Evolutionary conservation across 1,140 invertebrate genomes (phyloP).

Genomic region (Notospermus geniculatus): DNA sequence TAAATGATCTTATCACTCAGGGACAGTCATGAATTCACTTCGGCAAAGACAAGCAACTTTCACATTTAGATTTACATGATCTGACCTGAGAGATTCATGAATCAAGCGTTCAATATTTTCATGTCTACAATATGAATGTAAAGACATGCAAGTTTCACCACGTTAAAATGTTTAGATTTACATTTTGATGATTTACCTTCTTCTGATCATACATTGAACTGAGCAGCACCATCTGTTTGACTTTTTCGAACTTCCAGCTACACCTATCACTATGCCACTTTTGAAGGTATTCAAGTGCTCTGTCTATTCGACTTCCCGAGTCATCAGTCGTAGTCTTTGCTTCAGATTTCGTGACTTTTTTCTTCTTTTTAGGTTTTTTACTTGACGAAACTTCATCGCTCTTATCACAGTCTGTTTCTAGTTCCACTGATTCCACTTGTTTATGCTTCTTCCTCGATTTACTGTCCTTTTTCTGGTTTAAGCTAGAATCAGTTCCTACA

Average conservation of each 20-base stretch:
- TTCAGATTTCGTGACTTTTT: background rate
- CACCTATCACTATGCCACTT: background rate
- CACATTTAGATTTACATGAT: too few species aligned
- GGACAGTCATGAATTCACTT: too few species aligned
- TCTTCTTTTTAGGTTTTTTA: background rate
- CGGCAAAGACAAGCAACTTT: too few species aligned
- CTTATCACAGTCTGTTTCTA: background rate
- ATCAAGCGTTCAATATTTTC: too few species aligned
- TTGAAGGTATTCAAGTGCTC: background rate
- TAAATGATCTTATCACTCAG: too few species aligned
- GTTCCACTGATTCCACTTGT: background rate
- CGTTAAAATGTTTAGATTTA: too few species aligned
- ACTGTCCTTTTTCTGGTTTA: background rate
- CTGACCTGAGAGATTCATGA: too few species aligned
- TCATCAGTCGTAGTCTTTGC: background rate
- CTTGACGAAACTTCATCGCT: background rate
- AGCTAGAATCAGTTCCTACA: background rate
- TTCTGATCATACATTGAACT: background rate
- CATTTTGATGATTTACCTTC: too few species aligned
- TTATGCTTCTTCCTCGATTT: slow-evolving; percentile 9
- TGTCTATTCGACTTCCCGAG: background rate
- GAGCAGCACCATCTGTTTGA: background rate
- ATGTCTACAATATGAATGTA: too few species aligned
- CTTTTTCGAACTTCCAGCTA: slow-evolving; percentile 6
- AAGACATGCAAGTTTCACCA: too few species aligned